phyloP scores from a whole-genome alignment of 2,888 invertebrate species.

The Apamea anceps region DNA sequence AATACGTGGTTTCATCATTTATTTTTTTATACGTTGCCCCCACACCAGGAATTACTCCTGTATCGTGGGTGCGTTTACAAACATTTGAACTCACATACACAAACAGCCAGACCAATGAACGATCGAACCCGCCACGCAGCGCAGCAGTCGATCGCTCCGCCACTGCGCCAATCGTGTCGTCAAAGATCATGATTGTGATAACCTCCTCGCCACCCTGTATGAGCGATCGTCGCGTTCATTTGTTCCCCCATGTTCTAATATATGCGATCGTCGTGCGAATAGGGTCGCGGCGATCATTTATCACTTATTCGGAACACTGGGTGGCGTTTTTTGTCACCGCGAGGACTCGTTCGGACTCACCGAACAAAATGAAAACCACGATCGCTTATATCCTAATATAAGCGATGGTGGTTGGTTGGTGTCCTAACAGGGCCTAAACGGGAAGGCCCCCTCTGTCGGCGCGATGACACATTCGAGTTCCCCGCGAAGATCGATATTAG shows the following conservation, averaged over 20 bases:
- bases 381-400: neutral
- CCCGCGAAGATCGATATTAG: neutral
- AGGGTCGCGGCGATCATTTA: neutral
- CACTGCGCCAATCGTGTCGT: too few species aligned
- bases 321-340: neutral
- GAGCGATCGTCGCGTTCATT: neutral
- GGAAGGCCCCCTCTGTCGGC: neutral
- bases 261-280: neutral
- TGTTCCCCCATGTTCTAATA: neutral
- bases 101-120: too few species aligned
- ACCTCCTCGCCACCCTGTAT: neutral
- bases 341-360: neutral
- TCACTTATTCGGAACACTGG: neutral
- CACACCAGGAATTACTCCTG: too few species aligned
- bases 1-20: neutral
- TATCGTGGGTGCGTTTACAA: too few species aligned
- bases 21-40: too few species aligned
- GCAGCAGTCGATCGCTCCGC: too few species aligned
- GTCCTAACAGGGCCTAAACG: neutral
- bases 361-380: neutral
- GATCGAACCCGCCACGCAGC: too few species aligned
- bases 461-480: neutral
- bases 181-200: neutral
- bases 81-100: too few species aligned
- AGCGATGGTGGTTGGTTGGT: too few species aligned